Evolutionary conservation across 2,797 vertebrate species (phyloP).

Genomic region (Taeniopygia guttata): DNA sequence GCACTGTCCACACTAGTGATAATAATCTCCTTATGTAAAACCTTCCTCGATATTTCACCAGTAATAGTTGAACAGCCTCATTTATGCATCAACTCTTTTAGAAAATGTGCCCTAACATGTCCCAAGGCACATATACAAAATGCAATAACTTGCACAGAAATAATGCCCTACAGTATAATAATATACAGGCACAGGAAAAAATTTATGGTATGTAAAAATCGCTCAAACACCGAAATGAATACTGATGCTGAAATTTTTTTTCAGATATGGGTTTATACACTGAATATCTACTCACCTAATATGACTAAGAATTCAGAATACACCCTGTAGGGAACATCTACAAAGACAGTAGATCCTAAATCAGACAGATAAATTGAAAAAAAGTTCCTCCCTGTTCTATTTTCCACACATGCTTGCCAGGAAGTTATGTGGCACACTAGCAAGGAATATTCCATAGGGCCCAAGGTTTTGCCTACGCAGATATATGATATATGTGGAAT

Average conservation of each 20-base stretch:
- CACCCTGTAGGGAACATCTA: background rate
- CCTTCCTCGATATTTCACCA: background rate
- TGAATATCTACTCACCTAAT: background rate
- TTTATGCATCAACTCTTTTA: slow-evolving; percentile 45
- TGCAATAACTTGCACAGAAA: slow-evolving; percentile 50
- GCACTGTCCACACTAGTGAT: background rate
- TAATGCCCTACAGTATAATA: slow-evolving; percentile 50
- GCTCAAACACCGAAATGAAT: background rate
- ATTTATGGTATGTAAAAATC: slow-evolving; percentile 18
- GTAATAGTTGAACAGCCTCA: slow-evolving; percentile 20
- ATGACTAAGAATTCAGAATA: background rate
- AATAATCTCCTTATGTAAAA: slow-evolving; percentile 20
- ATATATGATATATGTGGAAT: background rate
- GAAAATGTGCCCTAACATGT: slow-evolving; percentile 41
- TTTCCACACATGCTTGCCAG: background rate
- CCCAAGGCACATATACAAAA: slow-evolving; percentile 24
- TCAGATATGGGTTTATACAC: background rate
- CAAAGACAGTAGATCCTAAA: background rate
- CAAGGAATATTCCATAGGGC: background rate
- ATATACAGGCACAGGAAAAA: background rate
- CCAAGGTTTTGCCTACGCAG: background rate
- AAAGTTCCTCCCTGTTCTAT: background rate
- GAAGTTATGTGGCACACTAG: background rate
- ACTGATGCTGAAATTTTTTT: background rate
- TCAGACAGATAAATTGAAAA: background rate